Base-by-base conservation (phyloP, 2,113 vertebrate genomes). In the Sorex fumeus region DNA sequence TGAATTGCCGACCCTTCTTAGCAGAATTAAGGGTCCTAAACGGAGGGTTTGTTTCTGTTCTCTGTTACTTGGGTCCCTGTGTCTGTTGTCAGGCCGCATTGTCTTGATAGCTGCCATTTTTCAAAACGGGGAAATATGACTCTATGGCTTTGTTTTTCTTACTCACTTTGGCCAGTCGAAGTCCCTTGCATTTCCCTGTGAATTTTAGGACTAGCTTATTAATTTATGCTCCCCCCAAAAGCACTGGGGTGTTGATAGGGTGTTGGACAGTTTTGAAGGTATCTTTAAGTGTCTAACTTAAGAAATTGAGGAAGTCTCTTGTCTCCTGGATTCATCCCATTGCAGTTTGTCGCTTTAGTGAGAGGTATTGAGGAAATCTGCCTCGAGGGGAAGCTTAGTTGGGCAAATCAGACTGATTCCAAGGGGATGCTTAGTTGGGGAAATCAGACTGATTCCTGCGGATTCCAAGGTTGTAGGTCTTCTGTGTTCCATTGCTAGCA, bases 91-190 rank as follows among this genome's bases (percentile, higher is more conserved):
- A 34, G 1, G 2, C 71, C 27, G 71, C 23, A 11, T 28, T 47
- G 2, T 47, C 66, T 67, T 82, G 70, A 67, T 81, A 34, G 23
- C 45, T 81, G 15, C 88, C 1, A 10, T 81, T 50, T n/a, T n/a
- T n/a, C n/a, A n/a, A n/a, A n/a, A n/a, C n/a, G n/a, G n/a, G n/a
- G n/a, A n/a, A n/a, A n/a, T n/a, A n/a, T n/a, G n/a, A n/a, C n/a
- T n/a, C 84, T 23, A 75, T 78, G 13, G 43, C 34, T 93, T 69
- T 15, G 69, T 87, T 86, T 19, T 71, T 84, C 91, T 84, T 90
- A 40, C 71, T 57, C 50, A 81, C 53, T 89, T 81, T 32, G 34
- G 30, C 77, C 83, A 6, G 82, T 86, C 71, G 85, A 75, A 40
- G 25, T 36, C 47, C 11, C 36, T 94, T 60, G 13, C 34, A 23